These are phyloP conservation scores for Aleadryas rufinucha DNA, from an alignment of 2,113 vertebrate species.

Conservation along the genomic window DNA sequence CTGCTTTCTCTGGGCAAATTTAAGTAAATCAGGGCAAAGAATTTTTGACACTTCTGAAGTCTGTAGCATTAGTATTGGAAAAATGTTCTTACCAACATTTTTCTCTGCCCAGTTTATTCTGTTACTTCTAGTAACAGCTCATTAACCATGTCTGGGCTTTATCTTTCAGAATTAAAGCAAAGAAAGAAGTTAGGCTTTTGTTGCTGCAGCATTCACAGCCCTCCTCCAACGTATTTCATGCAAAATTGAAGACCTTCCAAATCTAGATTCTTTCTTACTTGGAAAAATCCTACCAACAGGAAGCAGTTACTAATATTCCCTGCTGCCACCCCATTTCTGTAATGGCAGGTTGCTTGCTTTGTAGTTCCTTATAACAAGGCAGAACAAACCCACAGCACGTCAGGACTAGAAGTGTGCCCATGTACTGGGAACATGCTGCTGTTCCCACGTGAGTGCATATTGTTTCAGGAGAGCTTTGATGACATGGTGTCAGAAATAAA, in stretches of 20 bases:
- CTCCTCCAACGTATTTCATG: neutral
- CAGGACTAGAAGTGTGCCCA: neutral
- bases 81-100: neutral
- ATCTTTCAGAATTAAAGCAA: neutral
- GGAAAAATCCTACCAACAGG: neutral
- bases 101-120: neutral
- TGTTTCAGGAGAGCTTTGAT: slow-evolving; percentile 39
- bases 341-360: neutral
- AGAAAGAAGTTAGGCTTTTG: neutral
- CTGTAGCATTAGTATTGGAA: neutral
- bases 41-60: neutral
- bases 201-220: neutral
- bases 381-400: neutral
- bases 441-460: neutral
- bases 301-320: neutral
- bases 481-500: slow-evolving; percentile 42
- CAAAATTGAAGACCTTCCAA: slow-evolving; percentile 30
- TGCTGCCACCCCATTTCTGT: neutral
- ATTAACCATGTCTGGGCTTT: neutral
- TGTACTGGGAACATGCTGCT: neutral
- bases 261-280: neutral
- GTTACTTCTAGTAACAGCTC: neutral
- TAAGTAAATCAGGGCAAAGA: neutral
- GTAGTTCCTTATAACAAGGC: neutral
- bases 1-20: neutral